These are phyloP conservation scores for Apomyelois bistriatella DNA, from an alignment of 2,888 invertebrate genomes.

Conservation along the genomic window DNA sequence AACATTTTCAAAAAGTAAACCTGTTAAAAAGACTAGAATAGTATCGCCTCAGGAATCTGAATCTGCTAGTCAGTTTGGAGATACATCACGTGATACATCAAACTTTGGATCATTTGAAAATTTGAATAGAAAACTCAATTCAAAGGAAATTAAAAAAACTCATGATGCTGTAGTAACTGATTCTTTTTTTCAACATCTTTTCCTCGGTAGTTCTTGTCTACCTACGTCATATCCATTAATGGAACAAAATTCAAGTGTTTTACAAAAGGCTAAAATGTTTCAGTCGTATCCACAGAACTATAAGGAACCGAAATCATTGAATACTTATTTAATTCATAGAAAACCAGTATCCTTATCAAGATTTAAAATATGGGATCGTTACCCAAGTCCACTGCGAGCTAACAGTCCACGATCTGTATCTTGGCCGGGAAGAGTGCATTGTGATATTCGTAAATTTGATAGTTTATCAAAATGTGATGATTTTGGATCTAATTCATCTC, in stretches of 20 bases:
- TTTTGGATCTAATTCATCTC: conserved; percentile 67
- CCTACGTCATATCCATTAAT: conserved; percentile 39
- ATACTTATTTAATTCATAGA: conserved; percentile 83
- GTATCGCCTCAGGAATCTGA: conserved; percentile 44
- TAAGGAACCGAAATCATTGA: conserved; percentile 80
- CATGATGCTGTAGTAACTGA: conserved; percentile 81
- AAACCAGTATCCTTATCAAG: conserved; percentile 86
- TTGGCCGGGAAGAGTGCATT: conserved; percentile 80
- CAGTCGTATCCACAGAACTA: conserved; percentile 74
- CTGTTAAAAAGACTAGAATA: conserved; percentile 30
- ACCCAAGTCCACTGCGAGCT: conserved; percentile 66
- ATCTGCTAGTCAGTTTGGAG: conserved; percentile 57
- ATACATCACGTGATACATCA: conserved; percentile 59
- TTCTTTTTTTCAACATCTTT: conserved; percentile 86
- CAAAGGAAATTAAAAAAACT: conserved; percentile 77
- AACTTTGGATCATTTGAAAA: conserved; percentile 51
- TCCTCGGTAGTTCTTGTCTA: conserved; percentile 72
- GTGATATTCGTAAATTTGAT: conserved; percentile 71
- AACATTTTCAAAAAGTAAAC: conserved; percentile 42
- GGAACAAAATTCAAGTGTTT: conserved; percentile 79
- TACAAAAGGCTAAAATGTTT: conserved; percentile 85
- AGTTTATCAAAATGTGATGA: conserved; percentile 62
- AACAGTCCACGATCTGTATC: conserved; percentile 81
- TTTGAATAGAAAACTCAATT: conserved; percentile 36
- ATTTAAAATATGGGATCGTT: conserved; percentile 83